These are phyloP conservation scores for Drosophila ogumai DNA, from an alignment of 1,140 invertebrate genomes.

Conservation along the genomic window DNA sequence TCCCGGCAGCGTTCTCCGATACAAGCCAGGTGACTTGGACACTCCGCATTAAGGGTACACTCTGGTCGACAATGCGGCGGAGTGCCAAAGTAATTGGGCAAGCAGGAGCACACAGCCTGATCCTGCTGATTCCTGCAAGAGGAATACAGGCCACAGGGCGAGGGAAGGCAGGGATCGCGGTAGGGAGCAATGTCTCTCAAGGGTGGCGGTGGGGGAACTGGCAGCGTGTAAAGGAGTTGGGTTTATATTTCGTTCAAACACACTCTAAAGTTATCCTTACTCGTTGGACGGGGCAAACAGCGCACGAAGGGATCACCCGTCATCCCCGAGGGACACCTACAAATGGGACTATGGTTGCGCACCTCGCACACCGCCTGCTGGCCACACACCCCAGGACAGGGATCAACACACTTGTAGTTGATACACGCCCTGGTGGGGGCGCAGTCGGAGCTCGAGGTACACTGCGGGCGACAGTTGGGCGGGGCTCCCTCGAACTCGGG, in stretches of 20 bases:
- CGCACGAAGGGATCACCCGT: constrained; percentile 89
- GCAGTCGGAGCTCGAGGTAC: constrained; percentile 91
- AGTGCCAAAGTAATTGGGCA: constrained; percentile 89
- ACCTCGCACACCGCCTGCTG: constrained; percentile 91
- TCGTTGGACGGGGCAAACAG: constrained; percentile 84
- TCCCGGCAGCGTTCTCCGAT: constrained; percentile 89
- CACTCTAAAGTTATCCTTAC: constrained; percentile 85
- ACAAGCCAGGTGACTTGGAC: constrained; percentile 89
- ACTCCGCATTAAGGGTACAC: constrained; percentile 91
- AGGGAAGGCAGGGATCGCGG: constrained; percentile 88
- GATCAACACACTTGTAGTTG: constrained; percentile 92
- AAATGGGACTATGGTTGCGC: constrained; percentile 91
- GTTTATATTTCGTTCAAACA: constrained; percentile 4
- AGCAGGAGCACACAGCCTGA: constrained; percentile 91
- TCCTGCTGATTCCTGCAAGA: constrained; percentile 89
- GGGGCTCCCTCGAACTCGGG: constrained; percentile 90
- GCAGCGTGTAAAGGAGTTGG: constrained; percentile 2
- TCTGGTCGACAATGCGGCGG: constrained; percentile 92
- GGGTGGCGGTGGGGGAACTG: constrained; percentile 77
- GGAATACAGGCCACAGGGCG: constrained; percentile 92
- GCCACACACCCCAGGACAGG: constrained; percentile 92
- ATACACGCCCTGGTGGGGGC: constrained; percentile 90
- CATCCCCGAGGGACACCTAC: constrained; percentile 89
- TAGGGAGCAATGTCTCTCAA: constrained; percentile 51
- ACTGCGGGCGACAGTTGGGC: constrained; percentile 91